phyloP scores from a whole-genome alignment of 2,888 invertebrate species.

The Idaea dimidiata region DNA sequence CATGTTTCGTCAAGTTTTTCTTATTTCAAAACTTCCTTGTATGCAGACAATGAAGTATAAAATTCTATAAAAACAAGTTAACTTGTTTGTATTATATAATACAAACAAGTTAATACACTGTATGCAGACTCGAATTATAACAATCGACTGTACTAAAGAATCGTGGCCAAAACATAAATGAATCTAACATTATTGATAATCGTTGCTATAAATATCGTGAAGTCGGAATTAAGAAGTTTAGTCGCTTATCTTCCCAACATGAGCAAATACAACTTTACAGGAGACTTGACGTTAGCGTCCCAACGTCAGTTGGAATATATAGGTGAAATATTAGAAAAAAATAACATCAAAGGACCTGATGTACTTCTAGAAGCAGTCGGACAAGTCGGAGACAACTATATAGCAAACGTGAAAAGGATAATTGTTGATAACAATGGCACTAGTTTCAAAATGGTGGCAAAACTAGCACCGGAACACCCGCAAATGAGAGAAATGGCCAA shows the following conservation, averaged over 20 bases:
- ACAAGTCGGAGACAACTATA: conserved; percentile 42
- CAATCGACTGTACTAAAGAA: neutral
- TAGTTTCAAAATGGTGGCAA: conserved; percentile 45
- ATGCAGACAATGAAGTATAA: too few species aligned
- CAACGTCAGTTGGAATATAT: conserved; percentile 41
- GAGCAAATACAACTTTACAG: conserved; percentile 36
- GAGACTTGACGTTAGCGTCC: conserved; percentile 33
- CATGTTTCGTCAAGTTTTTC: too few species aligned
- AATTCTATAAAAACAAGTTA: too few species aligned
- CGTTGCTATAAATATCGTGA: neutral
- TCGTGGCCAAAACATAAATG: neutral
- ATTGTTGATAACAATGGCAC: conserved; percentile 24
- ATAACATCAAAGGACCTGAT: conserved; percentile 36
- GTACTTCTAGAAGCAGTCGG: conserved; percentile 38
- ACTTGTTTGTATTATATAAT: too few species aligned
- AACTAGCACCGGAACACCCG: conserved; percentile 43
- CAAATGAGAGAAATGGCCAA: conserved; percentile 27
- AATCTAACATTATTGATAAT: neutral
- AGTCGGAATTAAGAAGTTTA: neutral
- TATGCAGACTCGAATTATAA: neutral
- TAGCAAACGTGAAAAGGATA: conserved; percentile 37
- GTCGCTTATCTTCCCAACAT: conserved; percentile 20
- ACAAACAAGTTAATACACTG: too few species aligned
- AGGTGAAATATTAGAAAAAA: conserved; percentile 36
- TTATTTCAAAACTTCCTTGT: too few species aligned